A percentile compares a stretch with the other conserved stretches of the same genome.
These are phyloP conservation scores for Psittacula echo DNA, from an alignment of 2,797 vertebrate genomes.

Conservation along the genomic window DNA sequence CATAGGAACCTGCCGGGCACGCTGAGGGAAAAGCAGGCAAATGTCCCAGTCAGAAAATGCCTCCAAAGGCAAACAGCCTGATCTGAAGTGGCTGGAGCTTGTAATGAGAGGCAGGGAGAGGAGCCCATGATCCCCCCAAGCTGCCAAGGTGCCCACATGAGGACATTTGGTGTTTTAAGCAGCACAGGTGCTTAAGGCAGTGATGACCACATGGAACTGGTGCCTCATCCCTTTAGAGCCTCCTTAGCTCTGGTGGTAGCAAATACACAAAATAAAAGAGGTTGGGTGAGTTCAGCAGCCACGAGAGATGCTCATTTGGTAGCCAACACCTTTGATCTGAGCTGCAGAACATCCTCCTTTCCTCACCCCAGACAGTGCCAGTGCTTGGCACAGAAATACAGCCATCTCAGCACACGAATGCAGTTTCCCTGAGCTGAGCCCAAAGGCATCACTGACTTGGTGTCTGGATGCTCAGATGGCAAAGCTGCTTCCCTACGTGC, in stretches of 20 bases:
- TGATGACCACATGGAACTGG: background rate
- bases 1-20: constrained; percentile 84
- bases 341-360: background rate
- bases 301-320: background rate
- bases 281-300: background rate
- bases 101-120: background rate
- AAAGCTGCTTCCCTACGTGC: background rate
- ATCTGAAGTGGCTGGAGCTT: rapidly evolving
- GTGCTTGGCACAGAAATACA: background rate
- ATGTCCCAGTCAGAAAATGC: background rate
- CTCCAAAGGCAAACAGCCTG: background rate
- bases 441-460: background rate
- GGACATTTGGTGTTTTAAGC: background rate
- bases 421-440: background rate
- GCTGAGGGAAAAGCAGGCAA: constrained; percentile 69
- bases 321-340: background rate
- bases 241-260: background rate
- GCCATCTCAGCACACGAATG: background rate
- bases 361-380: background rate
- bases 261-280: background rate
- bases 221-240: background rate
- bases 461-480: rapidly evolving
- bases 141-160: background rate
- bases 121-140: rapidly evolving
- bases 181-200: background rate